These are phyloP conservation scores for Struthio camelus DNA, from an alignment of 2,113 vertebrate species.

Conservation along the genomic window DNA sequence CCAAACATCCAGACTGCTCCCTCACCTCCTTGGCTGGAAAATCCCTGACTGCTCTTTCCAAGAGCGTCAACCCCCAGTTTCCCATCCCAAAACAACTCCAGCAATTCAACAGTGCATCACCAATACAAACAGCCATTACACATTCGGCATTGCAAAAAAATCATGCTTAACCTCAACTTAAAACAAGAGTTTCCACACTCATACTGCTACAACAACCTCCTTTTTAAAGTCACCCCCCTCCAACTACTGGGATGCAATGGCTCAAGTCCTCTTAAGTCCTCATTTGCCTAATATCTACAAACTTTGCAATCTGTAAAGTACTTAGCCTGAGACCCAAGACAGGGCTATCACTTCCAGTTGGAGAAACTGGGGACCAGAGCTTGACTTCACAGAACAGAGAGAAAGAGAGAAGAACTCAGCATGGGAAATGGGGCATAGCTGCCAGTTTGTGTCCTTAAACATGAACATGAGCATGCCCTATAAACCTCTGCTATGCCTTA, in stretches of 20 bases:
- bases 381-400: not conserved
- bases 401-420: not conserved
- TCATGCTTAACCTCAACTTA: not conserved
- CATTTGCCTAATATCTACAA: not conserved
- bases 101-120: not conserved
- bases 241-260: not conserved
- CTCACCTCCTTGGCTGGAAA: not conserved
- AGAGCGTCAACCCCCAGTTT: not conserved
- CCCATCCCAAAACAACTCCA: not conserved
- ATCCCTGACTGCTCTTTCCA: not conserved
- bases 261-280: not conserved
- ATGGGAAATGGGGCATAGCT: not conserved
- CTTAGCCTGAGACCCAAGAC: not conserved
- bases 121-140: not conserved
- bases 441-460: not conserved
- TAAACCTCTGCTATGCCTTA: not conserved
- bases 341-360: not conserved
- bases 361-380: not conserved
- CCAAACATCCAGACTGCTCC: not conserved
- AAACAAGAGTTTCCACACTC: not conserved
- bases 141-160: not conserved
- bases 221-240: not conserved
- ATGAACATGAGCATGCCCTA: not conserved
- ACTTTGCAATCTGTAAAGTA: not conserved
- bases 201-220: not conserved